Conservation (phyloP, 2,888 invertebrate genomes). For the Cosmorhoe ocellata region DNA sequence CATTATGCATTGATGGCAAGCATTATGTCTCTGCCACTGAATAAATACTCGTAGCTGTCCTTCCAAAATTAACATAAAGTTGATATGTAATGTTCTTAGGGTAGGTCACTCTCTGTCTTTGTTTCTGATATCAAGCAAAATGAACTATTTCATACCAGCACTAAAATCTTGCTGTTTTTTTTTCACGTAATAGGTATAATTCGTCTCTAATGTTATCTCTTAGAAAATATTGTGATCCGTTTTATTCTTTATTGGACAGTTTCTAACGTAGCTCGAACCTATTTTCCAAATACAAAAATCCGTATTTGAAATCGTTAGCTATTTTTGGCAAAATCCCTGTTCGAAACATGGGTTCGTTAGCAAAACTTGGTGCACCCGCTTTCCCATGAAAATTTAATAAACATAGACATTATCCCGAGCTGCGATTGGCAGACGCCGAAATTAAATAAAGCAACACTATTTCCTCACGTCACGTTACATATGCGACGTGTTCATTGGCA, state of each 20-base stretch:
- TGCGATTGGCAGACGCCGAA: slow-evolving; percentile 44
- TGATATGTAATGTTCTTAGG: slow-evolving; percentile 14
- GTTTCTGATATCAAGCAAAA: slow-evolving; percentile 3
- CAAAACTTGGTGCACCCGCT: background rate
- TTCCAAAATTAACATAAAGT: slow-evolving; percentile 26
- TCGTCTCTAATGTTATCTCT: too few relatives aligned
- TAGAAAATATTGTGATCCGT: too few relatives aligned
- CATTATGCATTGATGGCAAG: slow-evolving; percentile 36
- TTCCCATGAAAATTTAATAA: slow-evolving; percentile 24
- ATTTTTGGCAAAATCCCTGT: background rate
- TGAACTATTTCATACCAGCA: too few relatives aligned
- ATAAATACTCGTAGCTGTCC: slow-evolving; percentile 24
- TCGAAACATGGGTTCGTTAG: slow-evolving; percentile 3
- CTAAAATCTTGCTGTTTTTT: too few relatives aligned
- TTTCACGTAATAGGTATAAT: too few relatives aligned
- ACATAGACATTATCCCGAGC: slow-evolving; percentile 36
- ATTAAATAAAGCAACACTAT: slow-evolving; percentile 73
- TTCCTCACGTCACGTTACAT: slow-evolving; percentile 63
- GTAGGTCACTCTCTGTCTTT: background rate
- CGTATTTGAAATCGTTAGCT: too few relatives aligned
- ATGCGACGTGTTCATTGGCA: slow-evolving; percentile 62
- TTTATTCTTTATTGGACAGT: too few relatives aligned
- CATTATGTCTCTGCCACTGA: slow-evolving; percentile 28
- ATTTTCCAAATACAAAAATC: too few relatives aligned
- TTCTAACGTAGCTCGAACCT: background rate